Evolutionary conservation across 2,113 vertebrate genomes (phyloP).

Genomic region (Hypocryptadius cinnamomeus): DNA sequence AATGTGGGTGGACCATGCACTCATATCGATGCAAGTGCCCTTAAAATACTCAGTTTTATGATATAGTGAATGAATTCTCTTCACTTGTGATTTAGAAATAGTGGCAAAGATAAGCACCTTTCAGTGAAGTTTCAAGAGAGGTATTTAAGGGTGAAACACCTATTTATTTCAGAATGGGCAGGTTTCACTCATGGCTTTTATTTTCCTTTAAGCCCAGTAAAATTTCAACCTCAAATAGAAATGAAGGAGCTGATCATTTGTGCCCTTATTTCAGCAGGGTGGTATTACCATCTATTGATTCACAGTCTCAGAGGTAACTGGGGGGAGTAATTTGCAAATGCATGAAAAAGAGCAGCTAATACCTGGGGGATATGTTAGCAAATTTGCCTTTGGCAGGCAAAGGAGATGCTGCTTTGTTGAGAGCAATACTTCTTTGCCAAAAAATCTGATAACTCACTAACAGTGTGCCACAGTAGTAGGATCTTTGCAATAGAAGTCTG

Average conservation of each 20-base stretch:
- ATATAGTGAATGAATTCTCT: not conserved
- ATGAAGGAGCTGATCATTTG: not conserved
- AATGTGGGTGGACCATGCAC: no score
- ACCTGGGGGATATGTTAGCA: not conserved
- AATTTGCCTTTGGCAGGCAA: not conserved
- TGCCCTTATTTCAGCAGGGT: not conserved
- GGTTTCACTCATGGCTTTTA: not conserved
- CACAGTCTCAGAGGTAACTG: not conserved
- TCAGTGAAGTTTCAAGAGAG: not conserved
- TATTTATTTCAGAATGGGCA: not conserved
- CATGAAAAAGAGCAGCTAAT: not conserved
- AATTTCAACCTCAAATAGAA: not conserved
- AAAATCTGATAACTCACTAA: not conserved
- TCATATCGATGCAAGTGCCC: not conserved
- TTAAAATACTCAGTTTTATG: not conserved
- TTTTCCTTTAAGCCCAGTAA: not conserved
- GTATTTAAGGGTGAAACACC: not conserved
- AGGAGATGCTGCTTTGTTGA: not conserved
- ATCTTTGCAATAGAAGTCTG: not conserved
- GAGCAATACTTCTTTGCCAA: not conserved
- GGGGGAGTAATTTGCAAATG: not conserved
- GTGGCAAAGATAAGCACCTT: not conserved
- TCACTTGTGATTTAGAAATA: not conserved
- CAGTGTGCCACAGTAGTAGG: not conserved
- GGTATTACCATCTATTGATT: not conserved